Conservation (phyloP, 2,797 vertebrate genomes). For the Rhadinocentrus ornatus region DNA sequence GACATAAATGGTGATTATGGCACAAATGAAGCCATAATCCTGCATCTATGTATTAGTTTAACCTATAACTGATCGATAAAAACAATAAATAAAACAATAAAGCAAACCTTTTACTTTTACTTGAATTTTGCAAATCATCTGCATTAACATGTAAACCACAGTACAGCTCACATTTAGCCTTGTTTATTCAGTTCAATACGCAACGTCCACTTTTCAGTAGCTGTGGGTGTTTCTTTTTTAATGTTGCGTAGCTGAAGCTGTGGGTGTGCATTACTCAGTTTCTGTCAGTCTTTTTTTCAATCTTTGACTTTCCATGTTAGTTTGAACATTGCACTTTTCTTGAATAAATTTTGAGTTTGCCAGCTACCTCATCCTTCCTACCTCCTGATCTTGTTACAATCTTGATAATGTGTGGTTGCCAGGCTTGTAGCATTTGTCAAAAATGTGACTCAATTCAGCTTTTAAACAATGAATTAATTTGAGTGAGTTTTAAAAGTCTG, state of each 20-base stretch:
- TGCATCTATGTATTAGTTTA: neutral
- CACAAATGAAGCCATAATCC: neutral
- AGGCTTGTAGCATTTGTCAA: neutral
- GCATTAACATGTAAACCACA: neutral
- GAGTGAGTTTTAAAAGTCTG: too few species aligned
- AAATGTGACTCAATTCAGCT: neutral
- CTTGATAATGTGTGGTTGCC: neutral
- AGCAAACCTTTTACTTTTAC: too few species aligned
- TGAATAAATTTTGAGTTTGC: neutral
- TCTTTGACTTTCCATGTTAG: conserved; percentile 7
- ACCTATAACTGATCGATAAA: neutral
- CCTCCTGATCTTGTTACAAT: neutral
- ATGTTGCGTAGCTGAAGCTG: conserved; percentile 40
- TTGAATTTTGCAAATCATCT: conserved; percentile 12
- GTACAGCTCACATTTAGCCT: neutral
- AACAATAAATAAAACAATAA: too few species aligned
- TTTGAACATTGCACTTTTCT: conserved; percentile 34
- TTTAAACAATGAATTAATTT: too few species aligned
- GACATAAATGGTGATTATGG: neutral
- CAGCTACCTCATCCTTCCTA: neutral
- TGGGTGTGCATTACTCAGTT: conserved; percentile 61
- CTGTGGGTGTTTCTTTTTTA: conserved; percentile 50
- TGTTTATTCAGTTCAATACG: neutral
- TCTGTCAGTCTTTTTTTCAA: conserved; percentile 4
- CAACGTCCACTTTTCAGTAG: conserved; percentile 23